These are phyloP conservation scores for Sterna hirundo DNA, from an alignment of 2,113 vertebrate species.

Conservation along the genomic window DNA sequence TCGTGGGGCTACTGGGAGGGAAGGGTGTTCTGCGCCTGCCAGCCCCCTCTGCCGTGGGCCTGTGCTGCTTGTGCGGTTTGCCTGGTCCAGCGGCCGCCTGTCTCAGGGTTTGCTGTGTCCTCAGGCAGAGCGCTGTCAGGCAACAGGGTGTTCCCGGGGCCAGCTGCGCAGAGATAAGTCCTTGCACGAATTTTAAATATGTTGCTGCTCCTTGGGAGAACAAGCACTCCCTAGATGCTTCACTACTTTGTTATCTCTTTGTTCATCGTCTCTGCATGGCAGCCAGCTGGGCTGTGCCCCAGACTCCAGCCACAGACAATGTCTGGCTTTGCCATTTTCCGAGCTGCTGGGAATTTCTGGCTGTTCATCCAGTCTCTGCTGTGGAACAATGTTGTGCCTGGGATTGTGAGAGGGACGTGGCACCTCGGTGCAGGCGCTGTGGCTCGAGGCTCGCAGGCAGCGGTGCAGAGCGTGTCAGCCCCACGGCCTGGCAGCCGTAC, in stretches of 20 bases:
- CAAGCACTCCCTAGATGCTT: not conserved
- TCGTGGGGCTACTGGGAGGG: not conserved
- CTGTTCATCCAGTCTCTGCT: not conserved
- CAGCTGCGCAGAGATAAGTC: not conserved
- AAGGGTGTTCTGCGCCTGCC: not conserved
- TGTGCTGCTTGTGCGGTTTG: not conserved
- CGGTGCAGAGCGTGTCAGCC: not conserved
- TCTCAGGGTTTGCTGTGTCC: not conserved
- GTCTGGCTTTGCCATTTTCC: not conserved
- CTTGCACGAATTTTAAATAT: not conserved
- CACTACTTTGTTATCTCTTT: not conserved
- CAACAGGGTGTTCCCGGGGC: not conserved
- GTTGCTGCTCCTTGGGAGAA: not conserved
- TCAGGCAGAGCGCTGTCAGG: not conserved
- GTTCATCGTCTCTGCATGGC: not conserved
- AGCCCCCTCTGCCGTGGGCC: not conserved
- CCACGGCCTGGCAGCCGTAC: not conserved
- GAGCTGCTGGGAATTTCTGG: not conserved
- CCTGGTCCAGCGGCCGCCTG: no score
- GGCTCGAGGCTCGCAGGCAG: not conserved
- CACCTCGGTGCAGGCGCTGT: not conserved
- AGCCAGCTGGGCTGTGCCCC: not conserved
- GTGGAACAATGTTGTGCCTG: no score
- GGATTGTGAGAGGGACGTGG: no score
- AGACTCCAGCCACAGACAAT: not conserved